Percentiles rank a stretch among this genome's conserved stretches.
Evolutionary conservation across 2,888 invertebrate species (phyloP).

Genomic region (Lithophane socia): DNA sequence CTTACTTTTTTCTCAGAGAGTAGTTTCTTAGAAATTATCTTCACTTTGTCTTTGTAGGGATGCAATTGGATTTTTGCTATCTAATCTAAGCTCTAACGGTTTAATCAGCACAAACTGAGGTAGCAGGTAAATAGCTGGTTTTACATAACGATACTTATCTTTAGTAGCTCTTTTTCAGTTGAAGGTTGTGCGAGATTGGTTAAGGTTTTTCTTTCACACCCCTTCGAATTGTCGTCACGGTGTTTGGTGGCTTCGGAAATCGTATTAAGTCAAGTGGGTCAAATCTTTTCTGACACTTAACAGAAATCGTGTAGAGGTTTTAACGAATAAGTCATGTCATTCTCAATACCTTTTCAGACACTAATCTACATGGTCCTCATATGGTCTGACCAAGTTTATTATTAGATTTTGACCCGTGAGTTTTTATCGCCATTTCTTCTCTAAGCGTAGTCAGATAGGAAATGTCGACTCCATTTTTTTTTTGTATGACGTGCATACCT

Average conservation of each 20-base stretch:
- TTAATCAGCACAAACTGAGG: slow-evolving; percentile 30
- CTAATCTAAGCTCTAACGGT: slow-evolving; percentile 17
- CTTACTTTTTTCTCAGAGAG: background rate
- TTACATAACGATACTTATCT: slow-evolving; percentile 27
- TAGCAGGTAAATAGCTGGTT: slow-evolving; percentile 22
- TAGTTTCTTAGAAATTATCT: slow-evolving; percentile 10
- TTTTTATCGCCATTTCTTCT: too few species aligned
- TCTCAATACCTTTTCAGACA: too few species aligned
- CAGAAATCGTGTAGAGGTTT: background rate
- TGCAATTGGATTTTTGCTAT: slow-evolving; percentile 28
- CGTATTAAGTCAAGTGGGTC: background rate
- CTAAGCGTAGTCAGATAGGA: too few species aligned
- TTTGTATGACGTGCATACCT: too few species aligned
- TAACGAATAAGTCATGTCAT: background rate
- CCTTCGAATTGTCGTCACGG: background rate
- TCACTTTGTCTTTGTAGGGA: background rate
- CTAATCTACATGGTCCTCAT: too few species aligned
- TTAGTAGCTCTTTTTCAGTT: slow-evolving; percentile 17
- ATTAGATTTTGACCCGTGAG: too few species aligned
- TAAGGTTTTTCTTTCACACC: background rate
- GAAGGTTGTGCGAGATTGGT: slow-evolving; percentile 19
- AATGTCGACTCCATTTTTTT: too few species aligned
- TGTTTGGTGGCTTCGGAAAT: background rate
- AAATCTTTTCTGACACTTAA: background rate
- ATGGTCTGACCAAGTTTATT: too few species aligned